Evolutionary conservation across 1,140 invertebrate species (phyloP).

Genomic region (Drosophila tsacasi): DNA sequence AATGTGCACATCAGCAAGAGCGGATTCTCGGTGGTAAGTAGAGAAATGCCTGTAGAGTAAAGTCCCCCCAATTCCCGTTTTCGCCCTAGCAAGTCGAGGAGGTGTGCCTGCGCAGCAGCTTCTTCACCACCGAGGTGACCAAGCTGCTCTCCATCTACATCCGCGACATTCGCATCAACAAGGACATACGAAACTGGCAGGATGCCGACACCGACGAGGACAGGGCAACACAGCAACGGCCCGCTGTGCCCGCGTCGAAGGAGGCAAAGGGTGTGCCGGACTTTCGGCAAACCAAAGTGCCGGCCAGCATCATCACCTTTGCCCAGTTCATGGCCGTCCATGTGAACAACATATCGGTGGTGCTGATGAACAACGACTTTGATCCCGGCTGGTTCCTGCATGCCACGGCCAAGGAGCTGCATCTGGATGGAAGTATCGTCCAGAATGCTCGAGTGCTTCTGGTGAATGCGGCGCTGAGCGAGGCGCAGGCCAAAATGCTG

Average conservation of each 20-base stretch:
- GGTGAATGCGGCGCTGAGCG: constrained; percentile 89
- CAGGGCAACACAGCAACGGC: constrained; percentile 68
- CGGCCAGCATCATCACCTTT: constrained; percentile 92
- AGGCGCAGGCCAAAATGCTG: constrained; percentile 86
- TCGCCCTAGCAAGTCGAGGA: constrained; percentile 92
- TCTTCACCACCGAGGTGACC: constrained; percentile 95
- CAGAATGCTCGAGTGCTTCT: constrained; percentile 90
- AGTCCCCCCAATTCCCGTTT: not conserved
- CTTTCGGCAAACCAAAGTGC: constrained; percentile 91
- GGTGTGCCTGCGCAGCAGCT: constrained; percentile 94
- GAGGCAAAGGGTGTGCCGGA: constrained; percentile 86
- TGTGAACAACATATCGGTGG: constrained; percentile 92
- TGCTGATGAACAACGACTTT: constrained; percentile 87
- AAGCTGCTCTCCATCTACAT: constrained; percentile 94
- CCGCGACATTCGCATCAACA: constrained; percentile 93
- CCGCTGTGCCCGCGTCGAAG: constrained; percentile 48
- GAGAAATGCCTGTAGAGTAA: constrained; percentile 3
- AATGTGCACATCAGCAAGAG: constrained; percentile 89
- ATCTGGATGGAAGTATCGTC: constrained; percentile 91
- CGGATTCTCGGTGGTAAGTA: constrained; percentile 88
- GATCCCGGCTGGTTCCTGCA: constrained; percentile 91
- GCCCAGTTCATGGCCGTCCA: constrained; percentile 96
- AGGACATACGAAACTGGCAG: constrained; percentile 88
- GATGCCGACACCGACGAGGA: constrained; percentile 50
- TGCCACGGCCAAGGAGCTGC: constrained; percentile 90